Conservation (phyloP, 1,140 invertebrate genomes). For the Drosophila rufa region DNA sequence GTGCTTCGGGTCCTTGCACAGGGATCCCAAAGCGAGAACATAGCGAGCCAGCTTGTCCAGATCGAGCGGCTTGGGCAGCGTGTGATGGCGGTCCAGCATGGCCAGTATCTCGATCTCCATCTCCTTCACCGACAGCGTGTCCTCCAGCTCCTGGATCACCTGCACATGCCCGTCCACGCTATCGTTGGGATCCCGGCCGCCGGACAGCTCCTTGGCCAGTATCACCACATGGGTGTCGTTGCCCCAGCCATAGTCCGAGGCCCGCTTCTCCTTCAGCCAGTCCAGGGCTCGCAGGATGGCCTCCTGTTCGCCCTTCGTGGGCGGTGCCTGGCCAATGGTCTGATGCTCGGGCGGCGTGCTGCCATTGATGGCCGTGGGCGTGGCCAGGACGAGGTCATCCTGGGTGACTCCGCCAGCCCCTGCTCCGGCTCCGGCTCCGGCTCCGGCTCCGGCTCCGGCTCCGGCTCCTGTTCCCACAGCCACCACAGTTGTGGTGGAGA, state of each 20-base stretch:
- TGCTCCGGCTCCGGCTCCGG: not conserved
- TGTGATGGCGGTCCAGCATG: conserved; percentile 87
- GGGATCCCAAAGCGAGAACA: conserved; percentile 90
- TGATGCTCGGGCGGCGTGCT: conserved; percentile 54
- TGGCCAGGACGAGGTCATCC: conserved; percentile 18
- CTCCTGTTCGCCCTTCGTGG: conserved; percentile 86
- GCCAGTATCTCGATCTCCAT: conserved; percentile 93
- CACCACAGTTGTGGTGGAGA: conserved; percentile 12
- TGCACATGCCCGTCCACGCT: conserved; percentile 76
- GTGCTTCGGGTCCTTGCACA: conserved; percentile 92
- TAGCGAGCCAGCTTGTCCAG: conserved; percentile 90
- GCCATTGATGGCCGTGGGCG: conserved; percentile 21
- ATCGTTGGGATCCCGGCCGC: conserved; percentile 85
- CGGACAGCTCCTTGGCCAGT: conserved; percentile 87
- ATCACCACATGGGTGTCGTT: conserved; percentile 91
- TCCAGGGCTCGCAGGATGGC: conserved; percentile 88
- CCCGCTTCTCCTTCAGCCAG: conserved; percentile 89
- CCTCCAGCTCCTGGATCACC: conserved; percentile 87
- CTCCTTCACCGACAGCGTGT: conserved; percentile 92
- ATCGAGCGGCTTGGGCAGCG: conserved; percentile 88
- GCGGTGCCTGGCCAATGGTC: conserved; percentile 80
- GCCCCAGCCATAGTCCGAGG: conserved; percentile 91
- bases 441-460: too few relatives aligned
- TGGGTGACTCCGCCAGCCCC: not conserved
- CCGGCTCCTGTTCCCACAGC: not conserved